These are phyloP conservation scores for Allolobophora icterica DNA, from an alignment of 2,888 invertebrate genomes.

Conservation along the genomic window DNA sequence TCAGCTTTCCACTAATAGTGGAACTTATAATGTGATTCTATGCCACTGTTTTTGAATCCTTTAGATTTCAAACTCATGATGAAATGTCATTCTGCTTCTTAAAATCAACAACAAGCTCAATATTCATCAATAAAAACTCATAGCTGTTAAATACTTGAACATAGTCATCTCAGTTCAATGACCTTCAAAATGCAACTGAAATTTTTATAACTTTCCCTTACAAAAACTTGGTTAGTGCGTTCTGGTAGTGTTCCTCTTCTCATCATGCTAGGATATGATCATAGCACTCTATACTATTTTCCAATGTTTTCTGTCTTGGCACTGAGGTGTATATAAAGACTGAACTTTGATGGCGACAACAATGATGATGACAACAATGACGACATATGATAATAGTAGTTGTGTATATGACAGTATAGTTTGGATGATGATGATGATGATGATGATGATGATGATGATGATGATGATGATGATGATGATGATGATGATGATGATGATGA, in stretches of 20 bases:
- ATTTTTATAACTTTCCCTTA: neutral
- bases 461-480: conserved; percentile 33
- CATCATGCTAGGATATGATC: neutral
- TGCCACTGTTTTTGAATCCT: neutral
- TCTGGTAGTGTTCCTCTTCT: neutral
- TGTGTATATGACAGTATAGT: neutral
- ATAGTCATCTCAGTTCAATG: neutral
- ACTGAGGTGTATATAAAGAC: neutral
- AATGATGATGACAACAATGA: conserved; percentile 30
- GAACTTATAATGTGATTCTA: neutral
- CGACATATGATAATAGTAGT: conserved; percentile 29
- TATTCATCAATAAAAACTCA: neutral
- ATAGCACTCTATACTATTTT: neutral
- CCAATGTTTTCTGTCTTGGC: too few species aligned
- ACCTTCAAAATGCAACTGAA: neutral
- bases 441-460: too few species aligned
- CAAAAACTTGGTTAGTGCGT: neutral
- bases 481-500: conserved; percentile 33
- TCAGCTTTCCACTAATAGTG: too few species aligned
- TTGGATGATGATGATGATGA: conserved; percentile 31
- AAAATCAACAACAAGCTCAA: neutral
- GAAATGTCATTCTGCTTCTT: neutral
- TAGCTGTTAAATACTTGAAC: too few species aligned
- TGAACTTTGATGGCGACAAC: neutral
- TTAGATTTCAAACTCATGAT: neutral